phyloP scores from a whole-genome alignment of 2,888 invertebrate species.

The Xylota segnis region DNA sequence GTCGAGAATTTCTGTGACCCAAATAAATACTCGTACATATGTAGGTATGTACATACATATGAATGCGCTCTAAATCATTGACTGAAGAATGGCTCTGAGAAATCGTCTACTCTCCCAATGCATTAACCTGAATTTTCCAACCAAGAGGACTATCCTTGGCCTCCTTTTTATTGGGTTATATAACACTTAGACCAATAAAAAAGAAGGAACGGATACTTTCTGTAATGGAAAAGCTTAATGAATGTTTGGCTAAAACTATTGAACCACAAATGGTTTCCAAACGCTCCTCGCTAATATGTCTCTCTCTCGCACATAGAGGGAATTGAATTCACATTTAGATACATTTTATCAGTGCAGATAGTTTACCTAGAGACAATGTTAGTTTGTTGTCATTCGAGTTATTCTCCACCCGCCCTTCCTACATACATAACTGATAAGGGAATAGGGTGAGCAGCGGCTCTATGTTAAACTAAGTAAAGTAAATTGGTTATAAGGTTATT shows the following conservation, averaged over 20 bases:
- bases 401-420: neutral
- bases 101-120: neutral
- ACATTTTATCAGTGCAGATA: neutral
- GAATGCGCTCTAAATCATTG: no score
- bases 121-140: neutral
- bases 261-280: neutral
- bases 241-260: neutral
- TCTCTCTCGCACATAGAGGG: neutral
- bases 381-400: slow-evolving; percentile 12
- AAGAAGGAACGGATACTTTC: neutral
- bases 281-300: neutral
- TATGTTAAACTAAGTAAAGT: neutral
- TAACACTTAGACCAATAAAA: slow-evolving; percentile 1
- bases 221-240: neutral
- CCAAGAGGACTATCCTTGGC: neutral
- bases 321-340: neutral
- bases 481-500: neutral
- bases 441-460: neutral
- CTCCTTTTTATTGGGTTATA: slow-evolving; percentile 2
- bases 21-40: no score
- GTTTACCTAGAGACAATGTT: neutral
- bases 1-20: no score
- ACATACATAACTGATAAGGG: neutral
- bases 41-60: no score
- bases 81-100: neutral